Base-by-base conservation (phyloP, 2,113 vertebrate genomes). In the Jaculus jaculus region DNA sequence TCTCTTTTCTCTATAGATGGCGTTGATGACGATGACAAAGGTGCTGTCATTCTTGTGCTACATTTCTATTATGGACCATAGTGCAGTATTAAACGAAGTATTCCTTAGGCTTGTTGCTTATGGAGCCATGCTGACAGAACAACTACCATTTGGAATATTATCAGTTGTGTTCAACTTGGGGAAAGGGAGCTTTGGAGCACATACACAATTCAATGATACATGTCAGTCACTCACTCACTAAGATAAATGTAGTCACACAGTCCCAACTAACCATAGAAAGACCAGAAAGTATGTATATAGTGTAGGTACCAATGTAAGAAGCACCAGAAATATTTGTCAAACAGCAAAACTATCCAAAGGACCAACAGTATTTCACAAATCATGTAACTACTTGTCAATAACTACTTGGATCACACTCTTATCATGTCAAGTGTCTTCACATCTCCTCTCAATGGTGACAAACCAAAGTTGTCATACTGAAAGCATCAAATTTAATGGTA, bases 251-350 rank as follows among this genome's bases (percentile, higher is more conserved):
- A 85, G 30, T 72, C 58, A 83, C 37, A 83, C 8, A 54, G 47
- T 42, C 5, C 37, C 65, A 75, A 87, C 21, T 12, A 90, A 28
- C 34, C 16, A 39, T 24, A 51, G 1, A 1, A 84, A 90, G 34
- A 60, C 51, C 30, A 80, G 77, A 69, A 89, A 79, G 1, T 73
- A 58, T 10, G 86, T 23, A 69, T 69, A 65, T 72, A 73, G 5
- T 71, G 42, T 63, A 32, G 65, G 39, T 16, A 68, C 13, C 72
- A 90, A 63, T 85, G n/a, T 13, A 23, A 90, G 60, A 90, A 80
- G 71, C 87, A 69, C 24, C n/a, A 90, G 66, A 87, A 90, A 71
- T 81, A 81, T 58, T 89, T 95, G 23, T 80, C 54, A 93, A 82
- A 73, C 21, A 75, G 0, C 20, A 73, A 42, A 68, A 85, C 39